Evolutionary conservation across 2,888 invertebrate genomes (phyloP).

Genomic region (Chloroclysta siterata): DNA sequence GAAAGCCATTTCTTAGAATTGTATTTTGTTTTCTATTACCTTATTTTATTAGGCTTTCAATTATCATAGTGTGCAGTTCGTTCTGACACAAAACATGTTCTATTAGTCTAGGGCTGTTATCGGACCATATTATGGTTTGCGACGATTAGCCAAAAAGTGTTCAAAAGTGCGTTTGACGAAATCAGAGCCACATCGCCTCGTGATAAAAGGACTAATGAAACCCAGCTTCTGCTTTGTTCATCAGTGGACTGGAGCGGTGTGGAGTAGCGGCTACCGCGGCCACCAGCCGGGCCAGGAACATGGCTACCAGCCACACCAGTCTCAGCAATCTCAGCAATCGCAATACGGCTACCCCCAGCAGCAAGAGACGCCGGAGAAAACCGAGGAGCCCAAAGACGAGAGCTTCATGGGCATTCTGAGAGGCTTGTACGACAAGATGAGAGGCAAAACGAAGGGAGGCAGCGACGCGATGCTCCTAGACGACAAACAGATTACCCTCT

Average conservation of each 20-base stretch:
- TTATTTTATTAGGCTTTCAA: background rate
- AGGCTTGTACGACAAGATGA: conserved; percentile 58
- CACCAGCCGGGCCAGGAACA: conserved; percentile 31
- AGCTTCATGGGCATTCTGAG: conserved; percentile 64
- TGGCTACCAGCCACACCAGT: conserved; percentile 24
- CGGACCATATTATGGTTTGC: conserved; percentile 34
- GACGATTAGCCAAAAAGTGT: conserved; percentile 50
- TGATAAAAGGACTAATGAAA: conserved; percentile 77
- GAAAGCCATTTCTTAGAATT: background rate
- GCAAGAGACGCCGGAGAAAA: conserved; percentile 26
- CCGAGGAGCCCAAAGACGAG: conserved; percentile 46
- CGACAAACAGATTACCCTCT: conserved; percentile 28
- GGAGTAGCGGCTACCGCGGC: conserved; percentile 38
- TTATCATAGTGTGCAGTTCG: background rate
- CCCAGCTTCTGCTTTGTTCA: conserved; percentile 81
- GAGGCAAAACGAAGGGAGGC: conserved; percentile 54
- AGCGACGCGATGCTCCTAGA: conserved; percentile 54
- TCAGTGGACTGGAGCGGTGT: conserved; percentile 69
- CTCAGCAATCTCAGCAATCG: conserved; percentile 35
- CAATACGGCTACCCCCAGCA: conserved; percentile 30
- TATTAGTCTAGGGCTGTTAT: background rate
- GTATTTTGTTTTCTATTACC: background rate
- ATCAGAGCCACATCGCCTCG: conserved; percentile 69
- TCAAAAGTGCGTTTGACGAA: conserved; percentile 81
- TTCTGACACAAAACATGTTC: conserved; percentile 1